Conservation (phyloP, 2,113 vertebrate species). For the Aythya baeri region DNA sequence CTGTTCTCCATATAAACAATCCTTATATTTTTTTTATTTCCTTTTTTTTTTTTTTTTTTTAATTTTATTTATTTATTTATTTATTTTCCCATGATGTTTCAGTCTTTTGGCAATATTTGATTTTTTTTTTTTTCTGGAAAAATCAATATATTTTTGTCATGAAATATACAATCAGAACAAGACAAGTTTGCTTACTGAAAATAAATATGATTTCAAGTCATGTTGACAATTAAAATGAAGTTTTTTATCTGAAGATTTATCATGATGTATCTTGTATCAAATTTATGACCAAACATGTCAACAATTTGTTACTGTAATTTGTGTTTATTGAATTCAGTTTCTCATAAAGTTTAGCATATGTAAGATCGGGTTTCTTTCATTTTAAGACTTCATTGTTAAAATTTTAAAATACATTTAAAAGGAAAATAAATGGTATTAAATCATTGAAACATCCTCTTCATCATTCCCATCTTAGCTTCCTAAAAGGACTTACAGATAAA, state of each 20-base stretch:
- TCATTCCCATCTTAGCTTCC: background rate
- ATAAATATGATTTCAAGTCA: background rate
- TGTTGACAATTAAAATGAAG: background rate
- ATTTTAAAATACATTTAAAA: background rate
- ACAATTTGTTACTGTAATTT: background rate
- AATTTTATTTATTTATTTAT: background rate
- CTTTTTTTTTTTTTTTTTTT: too few species aligned
- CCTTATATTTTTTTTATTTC: background rate
- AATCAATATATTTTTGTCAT: background rate
- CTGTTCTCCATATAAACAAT: background rate
- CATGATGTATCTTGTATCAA: background rate
- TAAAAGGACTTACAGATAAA: background rate
- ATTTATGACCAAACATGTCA: background rate
- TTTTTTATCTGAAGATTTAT: background rate
- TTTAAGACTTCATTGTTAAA: conserved; percentile 5
- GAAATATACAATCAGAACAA: background rate
- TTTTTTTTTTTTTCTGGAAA: background rate
- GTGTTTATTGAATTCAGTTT: background rate
- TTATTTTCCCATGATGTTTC: background rate
- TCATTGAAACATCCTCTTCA: background rate
- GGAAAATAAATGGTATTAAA: background rate
- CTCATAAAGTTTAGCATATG: background rate
- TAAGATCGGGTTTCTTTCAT: background rate
- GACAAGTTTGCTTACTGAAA: background rate
- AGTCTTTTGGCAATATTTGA: background rate